Base-by-base conservation (phyloP, 2,113 vertebrate genomes). In the Hiodon alosoides region DNA sequence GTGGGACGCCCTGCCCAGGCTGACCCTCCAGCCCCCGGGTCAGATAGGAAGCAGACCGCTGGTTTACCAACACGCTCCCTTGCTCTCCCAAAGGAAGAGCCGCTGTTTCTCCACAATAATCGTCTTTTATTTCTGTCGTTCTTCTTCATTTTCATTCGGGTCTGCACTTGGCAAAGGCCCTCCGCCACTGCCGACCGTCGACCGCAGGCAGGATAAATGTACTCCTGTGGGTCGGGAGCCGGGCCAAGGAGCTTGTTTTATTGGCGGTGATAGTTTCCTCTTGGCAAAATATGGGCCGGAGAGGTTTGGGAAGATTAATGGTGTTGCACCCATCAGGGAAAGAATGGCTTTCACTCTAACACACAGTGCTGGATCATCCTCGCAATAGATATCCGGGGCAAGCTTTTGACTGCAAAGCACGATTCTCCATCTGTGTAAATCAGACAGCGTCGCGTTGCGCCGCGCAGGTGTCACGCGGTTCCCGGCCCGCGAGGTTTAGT, bases 241-340 rank as follows among this genome's bases (percentile, higher is more conserved):
- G 57, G 7, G 80, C 83, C 83, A 85, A 79, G 76, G 66, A 77
- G 79, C 77, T 81, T 82, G 83, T 82, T 82, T 82, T 85, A 85
- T 82, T 82, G 79, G 81, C 80, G 74, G 69, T 82, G 79, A 83
- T 83, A 74, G 77, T 78, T 82, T 85, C 80, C 81, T 81, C 76
- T 79, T 81, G 79, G 79, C 79, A 79, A 83, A 82, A 79, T 81
- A 77, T 72, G 73, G 69, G 72, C 74, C 72, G 52, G 65, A 71
- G 71, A 46, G 70, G 69, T 61, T 62, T 55, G 58, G 64, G 55
- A 46, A 53, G 48, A 53, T 55, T 72, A 59, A 13, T 5, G 17
- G 53, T 54, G 67, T 68, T 64, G 13, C 5, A 54, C 62, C 62
- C 68, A 47, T 67, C 69, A 58, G 67, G 72, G 68, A 31, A 54